phyloP scores from a whole-genome alignment of 1,140 invertebrate genomes.

The Sesamia nonagrioides region DNA sequence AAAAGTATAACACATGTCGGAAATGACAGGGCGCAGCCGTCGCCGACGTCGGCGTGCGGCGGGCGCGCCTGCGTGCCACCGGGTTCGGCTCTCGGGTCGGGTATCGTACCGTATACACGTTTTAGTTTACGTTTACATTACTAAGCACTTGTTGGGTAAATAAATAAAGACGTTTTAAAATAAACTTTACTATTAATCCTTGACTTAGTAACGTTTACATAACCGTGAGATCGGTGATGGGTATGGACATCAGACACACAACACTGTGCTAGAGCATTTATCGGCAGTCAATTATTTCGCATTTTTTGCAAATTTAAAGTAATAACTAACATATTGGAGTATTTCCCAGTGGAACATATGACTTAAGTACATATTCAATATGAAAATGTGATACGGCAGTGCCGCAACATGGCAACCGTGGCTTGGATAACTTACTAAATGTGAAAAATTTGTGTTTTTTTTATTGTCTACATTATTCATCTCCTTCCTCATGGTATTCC shows the following conservation, averaged over 20 bases:
- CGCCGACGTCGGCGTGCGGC: conserved; percentile 35
- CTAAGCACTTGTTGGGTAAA: conserved; percentile 85
- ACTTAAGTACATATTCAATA: too few relatives aligned
- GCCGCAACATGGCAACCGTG: too few relatives aligned
- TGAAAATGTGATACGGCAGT: too few relatives aligned
- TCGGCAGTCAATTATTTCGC: neutral
- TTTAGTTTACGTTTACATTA: conserved; percentile 82
- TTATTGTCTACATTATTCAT: too few relatives aligned
- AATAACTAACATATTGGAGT: too few relatives aligned
- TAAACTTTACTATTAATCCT: conserved; percentile 83
- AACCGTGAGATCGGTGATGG: conserved; percentile 70
- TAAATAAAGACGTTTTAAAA: conserved; percentile 83
- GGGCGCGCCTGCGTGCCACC: conserved; percentile 53
- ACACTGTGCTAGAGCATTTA: neutral
- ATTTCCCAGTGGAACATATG: too few relatives aligned
- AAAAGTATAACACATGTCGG: conserved; percentile 58
- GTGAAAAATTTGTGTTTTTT: too few relatives aligned
- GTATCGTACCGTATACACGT: conserved; percentile 65
- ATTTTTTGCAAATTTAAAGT: neutral
- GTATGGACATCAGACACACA: conserved; percentile 44
- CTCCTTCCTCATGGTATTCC: too few relatives aligned
- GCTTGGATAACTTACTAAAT: too few relatives aligned
- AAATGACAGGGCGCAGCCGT: conserved; percentile 56
- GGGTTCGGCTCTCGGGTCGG: conserved; percentile 68
- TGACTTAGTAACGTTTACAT: conserved; percentile 80